Base-by-base conservation (phyloP, 2,888 invertebrate genomes). In the Euclidia mi region DNA sequence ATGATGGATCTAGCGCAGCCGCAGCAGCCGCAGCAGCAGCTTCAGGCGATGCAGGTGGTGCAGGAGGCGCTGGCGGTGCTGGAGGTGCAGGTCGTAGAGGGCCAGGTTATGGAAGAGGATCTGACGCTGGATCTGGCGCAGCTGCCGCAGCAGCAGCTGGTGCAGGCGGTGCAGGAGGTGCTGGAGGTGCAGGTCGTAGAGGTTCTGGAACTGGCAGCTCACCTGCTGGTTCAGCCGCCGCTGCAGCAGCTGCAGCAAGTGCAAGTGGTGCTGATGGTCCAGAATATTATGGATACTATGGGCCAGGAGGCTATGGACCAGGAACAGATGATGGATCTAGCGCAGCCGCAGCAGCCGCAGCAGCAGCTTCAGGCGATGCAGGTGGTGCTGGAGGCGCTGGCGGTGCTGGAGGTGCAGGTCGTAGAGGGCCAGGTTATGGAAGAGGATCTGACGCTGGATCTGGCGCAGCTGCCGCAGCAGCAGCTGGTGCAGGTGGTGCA, bases 181-280 rank as follows among this genome's bases (percentile, higher is more conserved):
- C 58, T 6, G 48, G 37, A 12, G 11, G 10, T 2, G 35, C 11
- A 4, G 38, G 41, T 10, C 15, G 29, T 7, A 38, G 44, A n/a
- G 32, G 12, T 29, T 38, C 38, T 17, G 55, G 35, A 15, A 12
- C 29, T 2, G 35, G 52, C 25, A 32, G n/a, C 11, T 14, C 7
- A 11, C 56, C 47, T 9, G 35, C 44, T 12, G 31, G 37, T 1
- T 1, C 15, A 11, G 34, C 57, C 10, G 35, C 45, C 25, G 32
- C 58, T n/a, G 29, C 47, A n/a, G 45, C 65, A 25, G 44, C 55
- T 29, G 25, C 51, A 32, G 38, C 56, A 35, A n/a, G 50, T 2
- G 20, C 52, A 12, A 34, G 17, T 6, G 29, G 45, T 14, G 9
- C 17, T 7, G 7, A n/a, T 9, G 28, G 10, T 0, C 0, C 25